phyloP scores from a whole-genome alignment of 2,797 vertebrate species.

The Oreochromis mossambicus region DNA sequence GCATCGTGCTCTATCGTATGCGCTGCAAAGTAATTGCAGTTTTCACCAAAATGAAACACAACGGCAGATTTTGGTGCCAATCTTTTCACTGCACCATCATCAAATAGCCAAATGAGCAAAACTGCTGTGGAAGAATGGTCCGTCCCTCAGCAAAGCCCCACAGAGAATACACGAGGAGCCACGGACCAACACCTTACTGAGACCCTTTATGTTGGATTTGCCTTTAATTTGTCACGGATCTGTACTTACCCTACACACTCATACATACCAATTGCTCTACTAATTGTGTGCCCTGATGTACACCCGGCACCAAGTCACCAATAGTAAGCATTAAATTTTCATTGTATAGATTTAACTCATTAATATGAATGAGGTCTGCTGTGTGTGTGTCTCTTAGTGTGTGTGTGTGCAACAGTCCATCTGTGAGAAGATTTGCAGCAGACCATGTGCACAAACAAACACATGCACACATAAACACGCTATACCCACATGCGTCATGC shows the following conservation, averaged over 20 bases:
- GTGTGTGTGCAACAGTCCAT: slow-evolving; percentile 63
- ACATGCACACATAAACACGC: background rate
- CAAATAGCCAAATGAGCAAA: background rate
- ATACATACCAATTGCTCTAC: background rate
- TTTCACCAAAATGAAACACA: background rate
- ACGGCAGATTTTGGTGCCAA: background rate
- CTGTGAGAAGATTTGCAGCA: slow-evolving; percentile 57
- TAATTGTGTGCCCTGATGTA: slow-evolving; percentile 36
- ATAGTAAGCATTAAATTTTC: slow-evolving; percentile 72
- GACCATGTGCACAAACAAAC: background rate
- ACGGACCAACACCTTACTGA: background rate
- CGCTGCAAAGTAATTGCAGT: background rate
- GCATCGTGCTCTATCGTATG: background rate
- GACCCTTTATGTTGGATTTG: background rate
- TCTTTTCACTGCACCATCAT: background rate
- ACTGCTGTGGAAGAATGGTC: background rate
- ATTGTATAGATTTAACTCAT: slow-evolving; percentile 76
- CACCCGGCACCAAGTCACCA: slow-evolving; percentile 44
- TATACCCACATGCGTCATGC: background rate
- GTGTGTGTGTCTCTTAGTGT: slow-evolving; percentile 28
- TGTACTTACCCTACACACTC: background rate
- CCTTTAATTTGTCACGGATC: slow-evolving; percentile 9
- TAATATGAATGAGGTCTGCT: slow-evolving; percentile 73
- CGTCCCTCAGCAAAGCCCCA: background rate
- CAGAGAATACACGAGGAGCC: background rate